Conservation (phyloP, 2,797 vertebrate genomes). For the Paratrypauchen microcephalus region DNA sequence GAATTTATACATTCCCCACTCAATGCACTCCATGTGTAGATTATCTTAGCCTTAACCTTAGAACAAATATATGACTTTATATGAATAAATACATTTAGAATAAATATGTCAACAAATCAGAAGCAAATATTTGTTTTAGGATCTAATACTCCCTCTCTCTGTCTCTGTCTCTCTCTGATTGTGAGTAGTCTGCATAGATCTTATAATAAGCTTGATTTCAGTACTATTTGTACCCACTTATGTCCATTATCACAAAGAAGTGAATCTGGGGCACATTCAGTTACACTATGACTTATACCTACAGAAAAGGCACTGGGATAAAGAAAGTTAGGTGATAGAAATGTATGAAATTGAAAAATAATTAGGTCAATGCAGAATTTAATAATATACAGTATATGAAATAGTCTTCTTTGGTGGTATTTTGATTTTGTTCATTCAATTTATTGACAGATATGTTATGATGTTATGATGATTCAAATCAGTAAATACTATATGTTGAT, state of each 20-base stretch:
- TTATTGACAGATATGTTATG: too few relatives aligned
- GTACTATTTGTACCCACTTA: slow-evolving; percentile 2
- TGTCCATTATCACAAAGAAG: slow-evolving; percentile 22
- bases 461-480: too few relatives aligned
- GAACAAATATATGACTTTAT: too few relatives aligned
- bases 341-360: neutral
- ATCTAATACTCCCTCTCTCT: neutral
- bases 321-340: neutral
- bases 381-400: neutral
- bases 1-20: neutral
- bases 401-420: neutral
- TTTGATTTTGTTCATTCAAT: neutral
- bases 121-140: too few relatives aligned
- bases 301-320: slow-evolving; percentile 14
- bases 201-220: neutral
- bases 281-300: neutral
- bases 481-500: neutral
- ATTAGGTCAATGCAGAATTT: neutral
- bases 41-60: neutral
- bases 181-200: slow-evolving; percentile 7
- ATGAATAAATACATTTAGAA: too few relatives aligned
- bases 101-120: too few relatives aligned
- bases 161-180: neutral
- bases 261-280: slow-evolving; percentile 24
- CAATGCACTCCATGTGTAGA: neutral